These are phyloP conservation scores for Tinea trinotella DNA, from an alignment of 2,888 invertebrate genomes.

Conservation along the genomic window DNA sequence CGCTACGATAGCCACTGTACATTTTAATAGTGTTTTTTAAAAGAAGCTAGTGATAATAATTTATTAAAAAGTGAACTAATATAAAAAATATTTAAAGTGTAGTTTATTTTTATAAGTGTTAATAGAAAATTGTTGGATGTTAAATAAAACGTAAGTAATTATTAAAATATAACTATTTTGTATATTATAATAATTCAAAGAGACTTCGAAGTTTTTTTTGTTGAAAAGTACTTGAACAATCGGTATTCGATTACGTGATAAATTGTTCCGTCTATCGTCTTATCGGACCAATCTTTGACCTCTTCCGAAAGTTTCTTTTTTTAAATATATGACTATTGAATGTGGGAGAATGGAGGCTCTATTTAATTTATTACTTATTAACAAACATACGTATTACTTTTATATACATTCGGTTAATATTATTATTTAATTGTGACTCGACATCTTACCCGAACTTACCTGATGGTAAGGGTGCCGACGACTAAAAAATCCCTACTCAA, in stretches of 20 bases:
- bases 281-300: background rate
- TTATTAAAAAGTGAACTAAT: background rate
- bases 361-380: background rate
- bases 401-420: too few relatives aligned
- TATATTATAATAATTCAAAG: background rate
- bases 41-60: background rate
- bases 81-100: background rate
- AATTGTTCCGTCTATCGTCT: background rate
- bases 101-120: background rate
- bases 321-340: background rate
- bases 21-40: background rate
- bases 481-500: too few relatives aligned
- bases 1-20: background rate
- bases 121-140: background rate
- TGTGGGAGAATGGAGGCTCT: background rate
- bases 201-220: background rate
- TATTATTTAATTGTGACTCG: too few relatives aligned
- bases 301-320: background rate
- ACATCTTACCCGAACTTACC: too few relatives aligned
- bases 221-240: background rate
- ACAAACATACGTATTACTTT: background rate
- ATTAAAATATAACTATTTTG: background rate
- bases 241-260: slow-evolving; percentile 8
- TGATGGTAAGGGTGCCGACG: too few relatives aligned
- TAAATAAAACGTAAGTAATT: background rate